These are phyloP conservation scores for Neelides folsomi DNA, from an alignment of 2,888 invertebrate genomes.

Conservation along the genomic window DNA sequence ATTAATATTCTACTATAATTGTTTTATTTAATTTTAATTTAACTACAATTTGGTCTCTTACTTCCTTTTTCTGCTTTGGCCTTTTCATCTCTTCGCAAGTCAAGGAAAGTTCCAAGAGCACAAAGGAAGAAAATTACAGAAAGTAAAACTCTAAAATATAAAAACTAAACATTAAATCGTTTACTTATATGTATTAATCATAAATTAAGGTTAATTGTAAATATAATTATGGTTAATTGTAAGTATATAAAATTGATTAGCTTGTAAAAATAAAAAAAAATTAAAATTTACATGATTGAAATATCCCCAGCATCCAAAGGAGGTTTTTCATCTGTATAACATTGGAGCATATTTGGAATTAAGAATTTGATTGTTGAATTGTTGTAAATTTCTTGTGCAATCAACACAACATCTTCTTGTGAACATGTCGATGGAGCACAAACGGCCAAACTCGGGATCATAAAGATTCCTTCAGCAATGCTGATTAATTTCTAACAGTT, in stretches of 20 bases:
- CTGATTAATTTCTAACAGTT: conserved; percentile 4
- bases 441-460: conserved; percentile 15
- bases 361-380: conserved; percentile 27
- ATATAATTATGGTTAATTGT: too few relatives aligned
- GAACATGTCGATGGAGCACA: conserved; percentile 39
- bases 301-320: conserved; percentile 32
- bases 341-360: conserved; percentile 23
- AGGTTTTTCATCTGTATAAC: conserved; percentile 33
- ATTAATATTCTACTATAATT: too few relatives aligned
- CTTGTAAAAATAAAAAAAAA: too few relatives aligned
- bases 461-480: neutral
- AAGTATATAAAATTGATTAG: too few relatives aligned
- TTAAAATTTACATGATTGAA: conserved; percentile 33
- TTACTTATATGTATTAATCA: too few relatives aligned
- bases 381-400: conserved; percentile 35
- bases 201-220: too few relatives aligned
- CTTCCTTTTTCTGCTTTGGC: too few relatives aligned
- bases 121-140: neutral
- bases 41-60: too few relatives aligned
- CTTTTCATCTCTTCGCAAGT: too few relatives aligned
- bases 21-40: too few relatives aligned
- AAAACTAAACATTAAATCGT: neutral
- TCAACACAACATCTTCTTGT: conserved; percentile 35
- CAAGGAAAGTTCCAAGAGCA: neutral
- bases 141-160: neutral